A percentile compares a stretch with the other conserved stretches of the same genome.
These are phyloP conservation scores for Oreochromis mossambicus DNA, from an alignment of 2,797 vertebrate genomes.

Conservation along the genomic window DNA sequence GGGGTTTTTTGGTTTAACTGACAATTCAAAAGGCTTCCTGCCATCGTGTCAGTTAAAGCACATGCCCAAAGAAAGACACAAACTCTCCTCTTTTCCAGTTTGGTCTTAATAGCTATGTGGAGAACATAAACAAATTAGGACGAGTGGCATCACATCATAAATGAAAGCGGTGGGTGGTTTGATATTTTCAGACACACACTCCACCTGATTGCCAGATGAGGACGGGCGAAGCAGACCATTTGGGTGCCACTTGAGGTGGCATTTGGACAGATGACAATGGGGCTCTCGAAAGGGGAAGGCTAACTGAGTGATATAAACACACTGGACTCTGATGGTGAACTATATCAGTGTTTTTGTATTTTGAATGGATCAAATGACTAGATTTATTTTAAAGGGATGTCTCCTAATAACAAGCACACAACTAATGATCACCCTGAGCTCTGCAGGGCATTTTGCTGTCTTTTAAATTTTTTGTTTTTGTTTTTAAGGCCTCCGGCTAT, in stretches of 20 bases:
- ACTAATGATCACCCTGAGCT: neutral
- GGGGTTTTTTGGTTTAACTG: too few relatives aligned
- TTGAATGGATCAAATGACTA: neutral
- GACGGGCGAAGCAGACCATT: slow-evolving; percentile 26
- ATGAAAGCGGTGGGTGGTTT: slow-evolving; percentile 21
- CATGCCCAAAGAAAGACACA: neutral
- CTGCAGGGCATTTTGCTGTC: neutral
- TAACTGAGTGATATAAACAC: slow-evolving; percentile 39
- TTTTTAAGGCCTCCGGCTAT: neutral
- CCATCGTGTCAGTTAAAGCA: neutral
- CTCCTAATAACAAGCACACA: neutral
- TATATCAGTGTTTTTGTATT: neutral
- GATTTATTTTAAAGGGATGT: neutral
- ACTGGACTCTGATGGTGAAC: neutral
- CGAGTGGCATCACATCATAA: slow-evolving; percentile 13
- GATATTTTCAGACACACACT: slow-evolving; percentile 22
- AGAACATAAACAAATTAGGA: slow-evolving; percentile 54
- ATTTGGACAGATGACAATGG: slow-evolving; percentile 48
- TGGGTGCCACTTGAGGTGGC: slow-evolving; percentile 31
- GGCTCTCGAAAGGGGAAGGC: slow-evolving; percentile 38
- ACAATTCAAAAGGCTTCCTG: neutral
- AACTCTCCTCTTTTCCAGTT: neutral
- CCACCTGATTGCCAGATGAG: slow-evolving; percentile 52
- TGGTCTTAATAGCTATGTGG: slow-evolving; percentile 31
- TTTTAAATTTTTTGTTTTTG: neutral